Evolutionary conservation across 2,888 invertebrate species (phyloP), one percentile per base, ranked within the genome.

Genomic region (Trichacis sp.): DNA sequence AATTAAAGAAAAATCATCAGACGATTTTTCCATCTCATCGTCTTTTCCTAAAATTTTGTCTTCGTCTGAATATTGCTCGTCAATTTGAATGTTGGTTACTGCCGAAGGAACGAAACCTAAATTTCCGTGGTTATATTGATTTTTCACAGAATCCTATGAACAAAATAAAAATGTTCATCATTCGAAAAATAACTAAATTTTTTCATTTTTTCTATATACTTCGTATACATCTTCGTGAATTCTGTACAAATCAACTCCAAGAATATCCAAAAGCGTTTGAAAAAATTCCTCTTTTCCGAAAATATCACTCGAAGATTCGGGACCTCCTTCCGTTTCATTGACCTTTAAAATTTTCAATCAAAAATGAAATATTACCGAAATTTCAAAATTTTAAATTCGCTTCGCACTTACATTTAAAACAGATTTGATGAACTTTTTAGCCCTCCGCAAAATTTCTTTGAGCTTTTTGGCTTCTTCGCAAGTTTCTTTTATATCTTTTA

Each of bases 381-480:
- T 18, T 20, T 33, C 24, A 48, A 12, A 40, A 17, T 51, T 19
- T 18, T 12, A 15, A 15, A 17, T 17, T 11, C n/a, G n/a, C n/a
- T n/a, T n/a, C n/a, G n/a, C n/a, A 2, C 29, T 18, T 69, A 80
- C 80, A 67, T 74, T 64, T 9, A 79, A 64, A 24, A 76, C 75
- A 14, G 80, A 68, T 17, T 72, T 59, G 8, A 85, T 70, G 38
- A 77, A 74, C 14, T 61, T 55, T 49, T 75, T 79, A 2, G 92
- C 89, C 76, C 89, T 87, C 71, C 87, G 86, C 17, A 93, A 81
- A 58, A 92, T 86, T 36, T 85, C 85, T 8, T 85, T 87, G 2
- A 92, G 77, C 42, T 87, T 87, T 14, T 86, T 84, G 30, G 86
- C 85, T 76, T 91, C 89, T 62, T 87, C 86, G 20, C 86, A 84